A percentile compares a stretch with the other conserved stretches of the same genome.
Conservation (phyloP, 2,888 invertebrate species). For the Gisinianus flammeolus region DNA sequence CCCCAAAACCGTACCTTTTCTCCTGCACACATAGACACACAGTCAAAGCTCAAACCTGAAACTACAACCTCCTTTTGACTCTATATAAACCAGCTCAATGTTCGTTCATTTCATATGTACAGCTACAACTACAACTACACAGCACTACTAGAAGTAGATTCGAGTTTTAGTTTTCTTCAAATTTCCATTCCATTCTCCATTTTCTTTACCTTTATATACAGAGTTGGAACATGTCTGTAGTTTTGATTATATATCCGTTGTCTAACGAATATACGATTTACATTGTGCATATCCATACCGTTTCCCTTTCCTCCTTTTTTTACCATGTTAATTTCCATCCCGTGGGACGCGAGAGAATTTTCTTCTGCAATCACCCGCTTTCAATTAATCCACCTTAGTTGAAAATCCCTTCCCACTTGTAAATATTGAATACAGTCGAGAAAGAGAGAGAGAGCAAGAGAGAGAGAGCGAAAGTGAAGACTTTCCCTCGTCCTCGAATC, state of each 20-base stretch:
- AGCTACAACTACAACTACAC: too few relatives aligned
- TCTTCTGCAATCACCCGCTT: slow-evolving; percentile 44
- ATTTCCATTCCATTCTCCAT: not conserved
- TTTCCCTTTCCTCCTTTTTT: not conserved
- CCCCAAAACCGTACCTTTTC: not conserved
- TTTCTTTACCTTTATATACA: not conserved
- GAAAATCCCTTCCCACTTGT: slow-evolving; percentile 42
- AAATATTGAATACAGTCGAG: slow-evolving; percentile 43
- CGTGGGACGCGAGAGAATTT: slow-evolving; percentile 36
- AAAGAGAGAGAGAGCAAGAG: not conserved
- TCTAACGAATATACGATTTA: too few relatives aligned
- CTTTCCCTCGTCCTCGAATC: slow-evolving; percentile 29
- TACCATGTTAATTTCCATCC: slow-evolving; percentile 47
- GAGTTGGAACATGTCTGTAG: too few relatives aligned
- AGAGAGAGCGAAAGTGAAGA: not conserved
- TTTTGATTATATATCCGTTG: too few relatives aligned
- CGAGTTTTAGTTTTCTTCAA: too few relatives aligned
- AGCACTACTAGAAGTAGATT: too few relatives aligned
- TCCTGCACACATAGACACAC: too few relatives aligned
- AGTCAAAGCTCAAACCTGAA: too few relatives aligned
- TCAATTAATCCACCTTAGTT: slow-evolving; percentile 51
- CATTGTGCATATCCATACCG: not conserved
- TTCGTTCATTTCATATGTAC: too few relatives aligned
- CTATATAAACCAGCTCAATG: too few relatives aligned
- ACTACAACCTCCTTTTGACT: too few relatives aligned